Base-by-base conservation (phyloP, 2,113 vertebrate species). In the Carassius auratus region DNA sequence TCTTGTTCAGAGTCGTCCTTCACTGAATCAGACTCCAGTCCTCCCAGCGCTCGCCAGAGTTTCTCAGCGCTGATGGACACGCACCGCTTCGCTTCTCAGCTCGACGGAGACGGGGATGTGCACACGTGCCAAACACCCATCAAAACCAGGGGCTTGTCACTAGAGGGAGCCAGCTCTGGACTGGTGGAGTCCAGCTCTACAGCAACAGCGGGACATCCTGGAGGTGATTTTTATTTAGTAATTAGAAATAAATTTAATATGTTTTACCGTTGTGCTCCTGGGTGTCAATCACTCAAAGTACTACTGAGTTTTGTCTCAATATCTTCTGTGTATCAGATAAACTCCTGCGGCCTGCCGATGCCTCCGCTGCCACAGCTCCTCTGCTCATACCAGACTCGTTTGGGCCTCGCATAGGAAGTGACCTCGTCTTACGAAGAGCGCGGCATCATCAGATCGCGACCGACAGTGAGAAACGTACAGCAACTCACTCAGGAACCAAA, bases 41-140 rank as follows among this genome's bases (percentile, higher is more conserved):
- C 96, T 0, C 96, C 96, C 0, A 97, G 96, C 0, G 94, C 95
- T 0, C 96, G 96, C 0, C 94, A 97, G 8, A 94, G 97, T 6
- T 98, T 97, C 89, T 98, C 97, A 0, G 96, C 97, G 0, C 94
- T 98, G 73, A 95, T 98, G 92, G 97, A 98, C 36, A 94, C 96
- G 0, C 96, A 95, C 86, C 96, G 96, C 78, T 93, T 97, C 84
- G 93, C 93, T 64, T 95, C 95, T 3, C 95, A 96, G 0, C 93
- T 96, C 30, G 97, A 98, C 71, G 92, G 94, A 0, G 96, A 97
- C 74, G 86, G 90, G 1, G 96, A 97, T 81, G 73, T 76, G 8
- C 88, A 85, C 5, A 79, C 73, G 19, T 90, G 90, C 26, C 92
- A 93, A 79, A 76, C 91, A 6, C 86, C 88, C 2, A 78, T 93